Conservation (phyloP, 2,888 invertebrate genomes). For the Luperina nickerlii region DNA sequence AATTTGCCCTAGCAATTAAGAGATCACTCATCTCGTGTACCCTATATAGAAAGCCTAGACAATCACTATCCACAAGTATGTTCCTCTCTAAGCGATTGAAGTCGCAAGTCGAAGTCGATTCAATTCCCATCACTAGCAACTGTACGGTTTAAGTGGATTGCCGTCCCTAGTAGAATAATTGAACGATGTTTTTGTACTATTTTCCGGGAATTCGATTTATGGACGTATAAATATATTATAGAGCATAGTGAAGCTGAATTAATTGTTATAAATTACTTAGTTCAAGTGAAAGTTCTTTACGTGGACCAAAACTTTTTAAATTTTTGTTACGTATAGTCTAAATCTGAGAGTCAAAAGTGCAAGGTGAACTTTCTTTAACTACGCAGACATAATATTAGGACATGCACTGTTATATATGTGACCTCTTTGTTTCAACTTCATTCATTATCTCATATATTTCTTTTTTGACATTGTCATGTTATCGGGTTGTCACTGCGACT, state of each 20-base stretch:
- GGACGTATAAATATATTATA: constrained; percentile 48
- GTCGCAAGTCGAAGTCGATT: constrained; percentile 70
- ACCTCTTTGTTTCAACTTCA: too few species aligned
- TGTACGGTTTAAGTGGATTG: constrained; percentile 81
- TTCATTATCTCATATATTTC: too few species aligned
- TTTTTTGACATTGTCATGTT: too few species aligned
- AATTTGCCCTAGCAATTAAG: background rate
- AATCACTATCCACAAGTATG: constrained; percentile 33
- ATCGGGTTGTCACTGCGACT: too few species aligned
- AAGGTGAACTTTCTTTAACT: background rate
- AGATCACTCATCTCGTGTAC: background rate
- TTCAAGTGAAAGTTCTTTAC: constrained; percentile 16
- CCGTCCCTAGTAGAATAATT: constrained; percentile 78
- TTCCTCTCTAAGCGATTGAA: constrained; percentile 69
- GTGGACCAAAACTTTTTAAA: constrained; percentile 4
- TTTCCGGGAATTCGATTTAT: constrained; percentile 63
- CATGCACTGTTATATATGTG: background rate
- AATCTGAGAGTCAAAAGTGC: background rate
- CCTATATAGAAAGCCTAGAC: constrained; percentile 3
- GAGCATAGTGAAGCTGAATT: constrained; percentile 45
- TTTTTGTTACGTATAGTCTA: background rate
- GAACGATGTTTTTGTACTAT: constrained; percentile 74
- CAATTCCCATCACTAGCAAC: constrained; percentile 67
- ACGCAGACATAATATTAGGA: background rate
- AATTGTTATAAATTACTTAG: constrained; percentile 50